Conservation (phyloP, 2,113 vertebrate species). For the Caloenas nicobarica region DNA sequence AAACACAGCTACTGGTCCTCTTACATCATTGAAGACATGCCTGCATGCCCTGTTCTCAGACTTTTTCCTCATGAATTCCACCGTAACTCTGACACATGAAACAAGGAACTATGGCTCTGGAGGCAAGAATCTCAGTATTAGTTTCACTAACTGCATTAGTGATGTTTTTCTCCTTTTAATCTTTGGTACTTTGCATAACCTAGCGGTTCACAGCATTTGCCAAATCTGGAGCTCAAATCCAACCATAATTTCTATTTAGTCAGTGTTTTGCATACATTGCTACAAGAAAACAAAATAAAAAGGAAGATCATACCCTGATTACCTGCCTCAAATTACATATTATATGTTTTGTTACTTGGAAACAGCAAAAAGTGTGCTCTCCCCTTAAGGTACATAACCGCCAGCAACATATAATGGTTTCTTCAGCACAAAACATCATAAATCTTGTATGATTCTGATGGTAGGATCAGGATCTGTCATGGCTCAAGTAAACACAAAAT, state of each 20-base stretch:
- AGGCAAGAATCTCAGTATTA: not conserved
- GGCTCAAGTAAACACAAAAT: not conserved
- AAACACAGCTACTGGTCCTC: not conserved
- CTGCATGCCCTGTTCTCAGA: not conserved
- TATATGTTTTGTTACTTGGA: not conserved
- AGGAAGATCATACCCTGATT: not conserved
- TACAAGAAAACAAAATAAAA: not conserved
- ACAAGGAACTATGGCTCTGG: not conserved
- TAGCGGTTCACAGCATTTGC: not conserved
- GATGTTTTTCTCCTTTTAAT: not conserved
- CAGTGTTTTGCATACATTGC: not conserved
- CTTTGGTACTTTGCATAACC: not conserved
- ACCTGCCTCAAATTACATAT: not conserved
- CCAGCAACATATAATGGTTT: not conserved
- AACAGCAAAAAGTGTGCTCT: not conserved
- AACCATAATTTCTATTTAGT: not conserved
- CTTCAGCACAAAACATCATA: not conserved
- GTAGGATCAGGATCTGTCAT: not conserved
- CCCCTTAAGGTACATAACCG: not conserved
- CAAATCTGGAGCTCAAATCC: not conserved
- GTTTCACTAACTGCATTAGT: not conserved
- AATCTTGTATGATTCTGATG: not conserved
- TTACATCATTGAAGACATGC: not conserved
- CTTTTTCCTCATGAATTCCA: not conserved
- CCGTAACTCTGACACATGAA: not conserved